Evolutionary conservation across 1,140 invertebrate genomes (phyloP), one percentile per base, ranked within the genome.

Genomic region (Plectrocnemia conspersa): DNA sequence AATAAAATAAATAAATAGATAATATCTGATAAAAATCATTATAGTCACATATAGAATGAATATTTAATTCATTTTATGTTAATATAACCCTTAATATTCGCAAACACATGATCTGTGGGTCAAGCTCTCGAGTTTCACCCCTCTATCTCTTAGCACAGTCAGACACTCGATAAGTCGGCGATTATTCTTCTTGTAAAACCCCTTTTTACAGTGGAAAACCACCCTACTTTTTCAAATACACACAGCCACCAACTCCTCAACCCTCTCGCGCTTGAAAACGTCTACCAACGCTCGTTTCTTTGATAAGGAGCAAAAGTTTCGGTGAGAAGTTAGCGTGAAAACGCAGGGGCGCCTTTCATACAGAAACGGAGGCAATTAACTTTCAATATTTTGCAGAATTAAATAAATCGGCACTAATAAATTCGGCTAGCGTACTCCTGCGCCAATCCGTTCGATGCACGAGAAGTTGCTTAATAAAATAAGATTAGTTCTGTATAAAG

Each of bases 101-200:
- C 35, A 38, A 38, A 38, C 35, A 38, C 22, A 44, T n/a, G 15
- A 9, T 44, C 41, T 24, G 18, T 44, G 41, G 41, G 41, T 44
- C 18, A 44, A 44, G 11, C 15, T 24, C 10, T 21, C 4, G 11
- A 44, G 41, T 44, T 19, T 6, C n/a, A 21, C 19, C 18, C 18
- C 7, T 13, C 19, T 18, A n/a, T 44, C 9, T 44, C 41, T 22
- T 13, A 7, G 13, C 47, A 29, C 45, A 21, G 41, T 52, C 55
- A 57, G 55, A 57, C 47, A 52, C 48, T 57, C 55, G 55, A 57
- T 57, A 57, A 57, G 55, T 57, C 55, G 48, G 55, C 46, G 55
- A 57, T 57, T 57, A 57, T 57, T 57, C 55, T 57, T 57, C 55
- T 44, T 52, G 24, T 32, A 45, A 47, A 47, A 35, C 48, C 7